Conservation (phyloP, 2,888 invertebrate genomes). For the Drosophila fulvimacula region DNA sequence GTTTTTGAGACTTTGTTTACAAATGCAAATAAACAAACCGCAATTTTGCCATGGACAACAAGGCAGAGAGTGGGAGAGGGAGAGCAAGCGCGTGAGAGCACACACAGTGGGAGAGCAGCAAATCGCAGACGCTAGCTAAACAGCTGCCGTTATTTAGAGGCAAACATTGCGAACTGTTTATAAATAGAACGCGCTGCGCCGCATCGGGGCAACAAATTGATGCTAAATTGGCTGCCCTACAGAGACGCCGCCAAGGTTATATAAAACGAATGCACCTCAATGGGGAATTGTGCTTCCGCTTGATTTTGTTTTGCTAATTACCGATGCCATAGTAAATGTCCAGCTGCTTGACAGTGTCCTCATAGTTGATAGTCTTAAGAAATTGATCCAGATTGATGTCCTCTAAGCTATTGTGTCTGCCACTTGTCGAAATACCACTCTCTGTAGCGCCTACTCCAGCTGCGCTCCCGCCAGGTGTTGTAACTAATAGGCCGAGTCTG, state of each 20-base stretch:
- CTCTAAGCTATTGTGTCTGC: constrained; percentile 88
- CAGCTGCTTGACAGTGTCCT: constrained; percentile 94
- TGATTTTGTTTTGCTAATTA: constrained; percentile 84
- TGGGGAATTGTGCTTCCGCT: constrained; percentile 4
- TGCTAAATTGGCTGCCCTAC: constrained; percentile 68
- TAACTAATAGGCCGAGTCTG: constrained; percentile 73
- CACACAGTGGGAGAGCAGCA: constrained; percentile 5
- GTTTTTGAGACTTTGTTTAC: constrained; percentile 39
- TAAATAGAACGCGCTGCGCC: constrained; percentile 56
- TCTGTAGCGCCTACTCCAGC: constrained; percentile 52
- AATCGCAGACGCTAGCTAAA: constrained; percentile 21
- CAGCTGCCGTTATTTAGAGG: constrained; percentile 44
- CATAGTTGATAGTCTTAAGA: constrained; percentile 93
- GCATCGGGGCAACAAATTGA: constrained; percentile 58
- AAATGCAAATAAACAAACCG: constrained; percentile 69
- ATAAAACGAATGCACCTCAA: constrained; percentile 49
- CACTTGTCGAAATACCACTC: constrained; percentile 69
- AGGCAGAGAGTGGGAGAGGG: not conserved
- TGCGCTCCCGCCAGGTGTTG: constrained; percentile 68
- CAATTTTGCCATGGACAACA: constrained; percentile 32
- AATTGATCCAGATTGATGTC: constrained; percentile 92
- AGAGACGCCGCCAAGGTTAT: constrained; percentile 65
- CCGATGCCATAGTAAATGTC: constrained; percentile 98
- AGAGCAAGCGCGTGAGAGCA: not conserved
- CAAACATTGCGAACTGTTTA: constrained; percentile 40